Evolutionary conservation across 2,888 invertebrate species (phyloP).

Genomic region (Antheraea yamamai): DNA sequence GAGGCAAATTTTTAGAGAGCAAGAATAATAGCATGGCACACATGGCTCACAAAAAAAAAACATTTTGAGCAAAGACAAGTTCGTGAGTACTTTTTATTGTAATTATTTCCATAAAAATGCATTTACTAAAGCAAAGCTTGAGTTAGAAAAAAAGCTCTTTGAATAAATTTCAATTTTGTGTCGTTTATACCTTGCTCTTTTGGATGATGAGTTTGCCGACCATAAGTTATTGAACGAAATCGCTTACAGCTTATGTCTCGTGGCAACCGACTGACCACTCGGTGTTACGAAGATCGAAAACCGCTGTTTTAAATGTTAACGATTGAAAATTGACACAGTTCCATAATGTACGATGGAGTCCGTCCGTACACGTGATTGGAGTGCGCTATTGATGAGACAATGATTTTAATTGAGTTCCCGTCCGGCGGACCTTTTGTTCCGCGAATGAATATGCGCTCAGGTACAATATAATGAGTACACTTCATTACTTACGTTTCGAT

Average conservation of each 20-base stretch:
- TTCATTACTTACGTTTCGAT: slow-evolving; percentile 43
- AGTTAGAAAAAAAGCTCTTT: too few relatives aligned
- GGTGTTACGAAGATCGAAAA: slow-evolving; percentile 25
- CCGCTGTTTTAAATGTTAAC: slow-evolving; percentile 47
- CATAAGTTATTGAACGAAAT: background rate
- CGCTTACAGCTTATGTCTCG: slow-evolving; percentile 3
- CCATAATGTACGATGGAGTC: slow-evolving; percentile 43
- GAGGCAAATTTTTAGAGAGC: too few relatives aligned
- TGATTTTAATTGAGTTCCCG: slow-evolving; percentile 29
- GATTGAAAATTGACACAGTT: slow-evolving; percentile 50
- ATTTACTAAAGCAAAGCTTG: too few relatives aligned
- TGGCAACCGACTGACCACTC: background rate
- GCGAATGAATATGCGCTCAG: slow-evolving; percentile 15
- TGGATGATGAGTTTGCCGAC: too few relatives aligned
- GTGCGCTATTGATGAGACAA: slow-evolving; percentile 35
- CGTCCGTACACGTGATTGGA: slow-evolving; percentile 24
- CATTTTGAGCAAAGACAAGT: too few relatives aligned
- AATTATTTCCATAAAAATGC: too few relatives aligned
- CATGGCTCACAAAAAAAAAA: too few relatives aligned
- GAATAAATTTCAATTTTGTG: too few relatives aligned
- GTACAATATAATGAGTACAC: slow-evolving; percentile 5
- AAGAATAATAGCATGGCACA: too few relatives aligned
- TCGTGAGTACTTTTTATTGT: too few relatives aligned
- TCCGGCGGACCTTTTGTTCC: slow-evolving; percentile 21
- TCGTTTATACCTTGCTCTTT: too few relatives aligned